phyloP scores from a whole-genome alignment of 2,113 vertebrate species.

The Terrapene triunguis region DNA sequence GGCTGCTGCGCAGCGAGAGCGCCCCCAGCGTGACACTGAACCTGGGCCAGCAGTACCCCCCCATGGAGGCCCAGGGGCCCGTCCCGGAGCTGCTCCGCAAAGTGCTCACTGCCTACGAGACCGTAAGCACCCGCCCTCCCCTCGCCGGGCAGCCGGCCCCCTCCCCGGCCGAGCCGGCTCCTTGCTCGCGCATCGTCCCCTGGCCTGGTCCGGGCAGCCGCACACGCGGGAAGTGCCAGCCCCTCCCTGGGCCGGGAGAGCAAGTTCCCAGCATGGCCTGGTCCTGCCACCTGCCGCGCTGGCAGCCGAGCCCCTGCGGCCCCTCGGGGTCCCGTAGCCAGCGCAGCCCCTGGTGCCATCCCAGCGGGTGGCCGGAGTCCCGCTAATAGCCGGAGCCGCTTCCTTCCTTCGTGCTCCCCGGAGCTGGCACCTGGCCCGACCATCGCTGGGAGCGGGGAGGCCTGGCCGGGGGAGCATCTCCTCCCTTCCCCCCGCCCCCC shows the following conservation, averaged over 20 bases:
- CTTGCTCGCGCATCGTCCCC: background rate
- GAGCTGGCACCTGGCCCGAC: background rate
- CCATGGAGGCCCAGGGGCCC: conserved; percentile 90
- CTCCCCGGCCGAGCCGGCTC: too few species aligned
- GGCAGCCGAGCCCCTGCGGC: background rate
- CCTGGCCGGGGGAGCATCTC: background rate
- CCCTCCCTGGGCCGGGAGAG: background rate
- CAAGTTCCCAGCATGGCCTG: too few species aligned
- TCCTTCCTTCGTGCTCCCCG: conserved; percentile 46
- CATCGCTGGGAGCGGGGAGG: background rate
- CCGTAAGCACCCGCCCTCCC: conserved; percentile 68
- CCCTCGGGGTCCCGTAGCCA: rapidly evolving
- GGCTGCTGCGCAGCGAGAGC: conserved; percentile 91
- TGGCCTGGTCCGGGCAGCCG: background rate
- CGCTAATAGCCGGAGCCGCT: background rate
- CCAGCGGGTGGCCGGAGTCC: background rate
- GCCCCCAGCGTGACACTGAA: conserved; percentile 86
- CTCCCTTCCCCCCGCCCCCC: background rate
- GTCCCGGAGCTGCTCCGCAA: conserved; percentile 92
- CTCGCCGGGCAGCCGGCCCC: too few species aligned
- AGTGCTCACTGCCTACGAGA: conserved; percentile 91
- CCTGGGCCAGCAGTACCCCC: conserved; percentile 89
- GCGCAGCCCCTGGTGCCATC: rapidly evolving
- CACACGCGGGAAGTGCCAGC: too few species aligned
- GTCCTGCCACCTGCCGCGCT: background rate